These are phyloP conservation scores for Oryzias dopingdopingensis DNA, from an alignment of 2,797 vertebrate genomes.

Conservation along the genomic window DNA sequence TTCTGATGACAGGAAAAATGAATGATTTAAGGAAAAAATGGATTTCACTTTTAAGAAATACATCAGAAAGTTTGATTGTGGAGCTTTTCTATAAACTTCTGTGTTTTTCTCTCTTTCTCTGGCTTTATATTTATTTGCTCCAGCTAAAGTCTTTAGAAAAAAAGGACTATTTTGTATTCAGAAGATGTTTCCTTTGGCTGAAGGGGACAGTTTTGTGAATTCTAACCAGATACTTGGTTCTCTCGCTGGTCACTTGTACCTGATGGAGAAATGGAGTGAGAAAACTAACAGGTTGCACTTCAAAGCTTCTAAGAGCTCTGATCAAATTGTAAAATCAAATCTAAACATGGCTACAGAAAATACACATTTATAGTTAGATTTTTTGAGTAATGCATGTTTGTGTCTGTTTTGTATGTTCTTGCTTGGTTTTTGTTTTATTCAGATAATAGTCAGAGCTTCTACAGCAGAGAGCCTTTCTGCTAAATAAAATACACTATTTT, in stretches of 20 bases:
- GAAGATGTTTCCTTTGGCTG: slow-evolving; percentile 45
- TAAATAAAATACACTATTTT: slow-evolving; percentile 9
- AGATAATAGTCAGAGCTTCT: slow-evolving; percentile 11
- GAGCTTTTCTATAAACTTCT: not conserved
- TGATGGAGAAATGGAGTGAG: slow-evolving; percentile 35
- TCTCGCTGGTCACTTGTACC: slow-evolving; percentile 22
- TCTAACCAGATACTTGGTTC: slow-evolving; percentile 41
- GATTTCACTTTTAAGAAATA: no score
- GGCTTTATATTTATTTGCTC: not conserved
- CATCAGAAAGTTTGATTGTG: no score
- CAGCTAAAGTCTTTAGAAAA: slow-evolving; percentile 34
- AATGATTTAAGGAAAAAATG: no score
- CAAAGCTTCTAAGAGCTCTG: slow-evolving; percentile 22
- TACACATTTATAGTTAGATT: not conserved
- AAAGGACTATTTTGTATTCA: slow-evolving; percentile 55
- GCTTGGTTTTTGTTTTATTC: slow-evolving; percentile 3
- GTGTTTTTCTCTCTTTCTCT: not conserved
- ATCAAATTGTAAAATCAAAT: not conserved
- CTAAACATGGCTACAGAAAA: not conserved
- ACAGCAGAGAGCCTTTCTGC: slow-evolving; percentile 6
- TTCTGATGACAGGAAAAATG: no score
- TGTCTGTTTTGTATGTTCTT: slow-evolving; percentile 1
- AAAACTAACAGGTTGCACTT: slow-evolving; percentile 31
- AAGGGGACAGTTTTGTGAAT: slow-evolving; percentile 57
- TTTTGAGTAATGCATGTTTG: slow-evolving; percentile 7